Base-by-base conservation (phyloP, 1,140 invertebrate genomes). In the Ceratina australensis region DNA sequence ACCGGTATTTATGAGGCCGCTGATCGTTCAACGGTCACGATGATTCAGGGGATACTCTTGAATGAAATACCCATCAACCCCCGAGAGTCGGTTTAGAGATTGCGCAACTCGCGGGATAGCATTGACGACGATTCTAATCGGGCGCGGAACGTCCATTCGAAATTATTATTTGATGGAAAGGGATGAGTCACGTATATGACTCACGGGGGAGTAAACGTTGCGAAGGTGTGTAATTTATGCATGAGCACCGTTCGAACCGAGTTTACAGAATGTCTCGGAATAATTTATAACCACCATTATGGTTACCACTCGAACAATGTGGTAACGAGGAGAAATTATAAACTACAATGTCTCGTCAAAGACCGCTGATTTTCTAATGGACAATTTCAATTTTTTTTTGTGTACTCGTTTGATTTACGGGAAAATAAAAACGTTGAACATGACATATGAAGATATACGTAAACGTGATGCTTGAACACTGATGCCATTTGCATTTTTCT, bases 111-210 rank as follows among this genome's bases (percentile, higher is more conserved):
- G 24, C n/a, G 15, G 50, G 52, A 47, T 66, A n/a, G 7, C 4
- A 16, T n/a, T 15, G 10, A 20, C 10, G 28, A 20, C 57, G 8
- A 26, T 66, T 74, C 22, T n/a, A 28, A 74, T 74, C 50, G 33
- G 12, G 15, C 20, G 26, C 20, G 52, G 18, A 47, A 22, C 24
- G 1, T 10, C n/a, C 5, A 22, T 13, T 3, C 5, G 22, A 75
- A 75, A 67, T 67, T 67, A 67, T 59, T 75, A 75, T 68, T 75
- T 52, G 42, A 69, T 60, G 42, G 1, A 13, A 2, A 56, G 49
- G 52, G 72, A 50, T 61, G 73, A 76, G 24, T 76, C 73, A 68
- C 15, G 64, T 24, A 20, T 3, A 22, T 76, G 73, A 76, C 56
- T 76, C 73, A 76, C 12, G 13, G 16, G 47, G 73, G 42, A 33